phyloP scores from a whole-genome alignment of 2,113 vertebrate genomes.

The Gallinago undulata region DNA sequence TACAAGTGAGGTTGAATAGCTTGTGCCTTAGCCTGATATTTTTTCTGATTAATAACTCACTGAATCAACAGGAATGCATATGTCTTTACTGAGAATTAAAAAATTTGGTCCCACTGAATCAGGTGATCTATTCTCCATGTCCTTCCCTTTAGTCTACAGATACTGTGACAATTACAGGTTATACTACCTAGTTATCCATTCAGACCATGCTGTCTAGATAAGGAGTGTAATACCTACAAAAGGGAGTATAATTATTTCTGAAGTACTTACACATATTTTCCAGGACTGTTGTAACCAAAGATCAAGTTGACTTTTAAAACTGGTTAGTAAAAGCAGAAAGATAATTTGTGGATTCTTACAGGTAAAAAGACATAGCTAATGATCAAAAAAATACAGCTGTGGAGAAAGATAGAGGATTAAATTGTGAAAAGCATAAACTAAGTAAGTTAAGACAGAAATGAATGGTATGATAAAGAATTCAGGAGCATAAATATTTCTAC shows the following conservation, averaged over 20 bases:
- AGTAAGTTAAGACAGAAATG: not conserved
- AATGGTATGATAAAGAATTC: not conserved
- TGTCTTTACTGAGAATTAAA: not conserved
- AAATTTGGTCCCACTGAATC: not conserved
- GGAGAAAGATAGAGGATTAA: not conserved
- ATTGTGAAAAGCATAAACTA: not conserved
- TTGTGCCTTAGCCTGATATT: not conserved
- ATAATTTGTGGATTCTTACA: not conserved
- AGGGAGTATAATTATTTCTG: not conserved
- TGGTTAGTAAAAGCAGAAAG: not conserved
- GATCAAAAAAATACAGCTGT: not conserved
- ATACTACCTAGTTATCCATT: not conserved
- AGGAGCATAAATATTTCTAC: not conserved
- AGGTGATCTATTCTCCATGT: not conserved
- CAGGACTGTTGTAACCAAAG: not conserved
- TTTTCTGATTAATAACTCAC: not conserved
- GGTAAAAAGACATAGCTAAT: not conserved
- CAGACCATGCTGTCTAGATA: not conserved
- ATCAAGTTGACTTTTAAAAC: not conserved
- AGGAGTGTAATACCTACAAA: not conserved
- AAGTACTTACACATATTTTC: not conserved
- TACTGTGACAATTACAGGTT: not conserved
- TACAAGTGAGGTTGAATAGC: not conserved
- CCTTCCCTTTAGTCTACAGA: constrained; percentile 15
- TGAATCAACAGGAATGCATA: not conserved